These are phyloP conservation scores for Palythoa caribaeorum DNA, from an alignment of 92 coral and sea anemone genomes.

Conservation along the genomic window DNA sequence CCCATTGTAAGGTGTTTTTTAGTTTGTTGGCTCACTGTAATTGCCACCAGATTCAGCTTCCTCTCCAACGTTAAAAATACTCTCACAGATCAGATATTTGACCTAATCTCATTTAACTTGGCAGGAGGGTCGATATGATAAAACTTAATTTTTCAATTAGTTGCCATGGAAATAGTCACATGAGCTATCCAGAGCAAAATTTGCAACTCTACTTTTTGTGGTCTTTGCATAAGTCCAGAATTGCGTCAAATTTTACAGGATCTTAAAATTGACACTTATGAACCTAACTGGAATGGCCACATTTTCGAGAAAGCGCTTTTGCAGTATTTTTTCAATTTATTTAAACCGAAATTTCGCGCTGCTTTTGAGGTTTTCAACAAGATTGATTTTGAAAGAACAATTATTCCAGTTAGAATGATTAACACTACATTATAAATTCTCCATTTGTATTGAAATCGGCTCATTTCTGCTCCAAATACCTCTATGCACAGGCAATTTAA, in stretches of 20 bases:
- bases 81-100: not conserved
- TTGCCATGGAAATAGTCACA: slow-evolving; percentile 11
- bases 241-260: not conserved
- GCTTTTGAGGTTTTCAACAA: not conserved
- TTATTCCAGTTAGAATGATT: slow-evolving; percentile 14
- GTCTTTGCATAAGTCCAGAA: not conserved
- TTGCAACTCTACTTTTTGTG: not conserved
- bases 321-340: not conserved
- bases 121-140: not conserved
- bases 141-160: not conserved
- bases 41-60: too few species aligned
- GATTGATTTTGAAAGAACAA: not conserved
- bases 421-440: not conserved
- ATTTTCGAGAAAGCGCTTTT: not conserved
- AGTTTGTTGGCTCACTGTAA: too few species aligned
- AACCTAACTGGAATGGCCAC: slow-evolving; percentile 2
- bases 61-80: not conserved
- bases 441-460: not conserved
- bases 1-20: too few species aligned
- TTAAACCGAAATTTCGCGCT: not conserved
- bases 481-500: slow-evolving; percentile 5
- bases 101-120: not conserved
- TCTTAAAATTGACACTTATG: not conserved
- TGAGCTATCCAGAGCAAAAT: not conserved
- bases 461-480: slow-evolving; percentile 7